Evolutionary conservation across 2,797 vertebrate species (phyloP).

Genomic region (Notolabrus celidotus): DNA sequence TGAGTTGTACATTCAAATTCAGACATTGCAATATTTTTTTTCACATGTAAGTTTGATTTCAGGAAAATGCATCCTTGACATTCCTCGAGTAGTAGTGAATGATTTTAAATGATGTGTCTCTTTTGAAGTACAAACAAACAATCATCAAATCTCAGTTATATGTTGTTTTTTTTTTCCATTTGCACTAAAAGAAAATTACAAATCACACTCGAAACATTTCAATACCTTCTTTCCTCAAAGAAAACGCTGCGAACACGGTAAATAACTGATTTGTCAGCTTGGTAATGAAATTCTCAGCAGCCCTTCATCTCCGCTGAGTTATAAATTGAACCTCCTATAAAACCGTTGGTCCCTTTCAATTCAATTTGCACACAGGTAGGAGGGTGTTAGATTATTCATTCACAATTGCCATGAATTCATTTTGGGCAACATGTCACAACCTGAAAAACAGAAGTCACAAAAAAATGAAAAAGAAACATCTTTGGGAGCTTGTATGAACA

Average conservation of each 20-base stretch:
- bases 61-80: too few relatives aligned
- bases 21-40: too few relatives aligned
- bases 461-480: neutral
- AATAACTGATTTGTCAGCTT: slow-evolving; percentile 39
- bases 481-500: slow-evolving; percentile 1
- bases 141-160: slow-evolving; percentile 41
- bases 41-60: too few relatives aligned
- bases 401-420: neutral
- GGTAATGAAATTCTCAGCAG: slow-evolving; percentile 40
- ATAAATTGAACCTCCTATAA: slow-evolving; percentile 23
- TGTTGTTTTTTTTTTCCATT: slow-evolving; percentile 34
- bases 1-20: too few relatives aligned
- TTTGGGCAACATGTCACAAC: neutral
- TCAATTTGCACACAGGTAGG: slow-evolving; percentile 1
- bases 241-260: slow-evolving; percentile 7
- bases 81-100: too few relatives aligned
- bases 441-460: neutral
- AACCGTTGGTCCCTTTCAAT: slow-evolving; percentile 24
- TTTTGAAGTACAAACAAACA: slow-evolving; percentile 53
- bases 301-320: neutral
- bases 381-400: slow-evolving; percentile 12
- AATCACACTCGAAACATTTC: too few relatives aligned
- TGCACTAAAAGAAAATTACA: too few relatives aligned
- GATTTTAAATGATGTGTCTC: too few relatives aligned
- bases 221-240: neutral